Base-by-base conservation (phyloP, 2,888 invertebrate species). In the Empis livida region DNA sequence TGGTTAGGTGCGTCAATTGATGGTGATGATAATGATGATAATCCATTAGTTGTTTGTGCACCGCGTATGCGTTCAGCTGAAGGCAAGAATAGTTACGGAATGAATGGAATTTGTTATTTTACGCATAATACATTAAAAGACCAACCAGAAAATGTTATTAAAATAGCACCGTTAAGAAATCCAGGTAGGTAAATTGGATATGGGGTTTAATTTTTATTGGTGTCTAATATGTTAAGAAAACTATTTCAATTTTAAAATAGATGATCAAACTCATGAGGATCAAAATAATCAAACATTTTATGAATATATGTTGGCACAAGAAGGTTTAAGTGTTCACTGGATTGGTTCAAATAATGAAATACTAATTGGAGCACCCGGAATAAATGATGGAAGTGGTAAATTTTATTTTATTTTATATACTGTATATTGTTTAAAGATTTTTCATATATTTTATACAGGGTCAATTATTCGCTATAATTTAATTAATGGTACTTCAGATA, bases 1-100 rank as follows among this genome's bases (percentile, higher is more conserved):
- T 68, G 70, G 66, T 57, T 72, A 20, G 72, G 73, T 6, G 67
- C 62, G 9, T 55, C 68, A 2, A 59, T 71, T 48, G 62, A 67
- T 49, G 61, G 68, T 37, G 56, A 63, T 10, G 54, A 57, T 38
- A 53, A 51, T 30, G 58, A 58, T 15, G 56, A 53, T 31, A 60
- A 65, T 44, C 55, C 57, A 30, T 55, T 66, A 44, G 56, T 64
- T 46, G 63, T 57, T 5, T 61, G 61, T 51, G 59, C 59, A 9
- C 58, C 61, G 10, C 30, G 38, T 35, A 48, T 42, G 42, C 42
- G 8, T 27, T 46, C 15, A n/a, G 14, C 14, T 32, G 51, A 48
- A 48, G 42, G 15, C 9, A 42, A 42, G 8, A 37, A 47, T 11
- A 47, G 52, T 39, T 58, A 54, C 43, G 44, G 56, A 23, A 53